Conservation (phyloP, 2,888 invertebrate species). For the Patella pellucida region DNA sequence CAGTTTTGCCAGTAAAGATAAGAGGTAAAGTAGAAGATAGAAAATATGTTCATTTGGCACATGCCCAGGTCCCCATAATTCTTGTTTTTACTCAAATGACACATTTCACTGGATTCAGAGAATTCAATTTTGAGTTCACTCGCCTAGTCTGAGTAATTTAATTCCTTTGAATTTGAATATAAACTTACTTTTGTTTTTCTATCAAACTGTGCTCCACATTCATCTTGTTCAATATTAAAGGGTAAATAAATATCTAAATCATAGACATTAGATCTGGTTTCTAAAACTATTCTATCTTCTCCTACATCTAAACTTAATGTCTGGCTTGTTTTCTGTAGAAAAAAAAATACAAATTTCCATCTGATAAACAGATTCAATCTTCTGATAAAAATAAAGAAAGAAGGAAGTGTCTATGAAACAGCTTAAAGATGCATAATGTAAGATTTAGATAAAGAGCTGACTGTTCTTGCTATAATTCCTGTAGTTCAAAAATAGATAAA, state of each 20-base stretch:
- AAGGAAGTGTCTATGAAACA: too few relatives aligned
- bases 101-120: not conserved
- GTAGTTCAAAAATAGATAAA: too few relatives aligned
- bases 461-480: too few relatives aligned
- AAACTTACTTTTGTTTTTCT: conserved; percentile 60
- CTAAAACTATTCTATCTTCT: conserved; percentile 68
- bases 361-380: too few relatives aligned
- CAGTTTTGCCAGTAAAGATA: too few relatives aligned
- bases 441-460: too few relatives aligned
- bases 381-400: too few relatives aligned
- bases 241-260: conserved; percentile 70
- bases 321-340: conserved; percentile 62
- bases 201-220: conserved; percentile 70
- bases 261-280: conserved; percentile 67
- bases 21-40: too few relatives aligned
- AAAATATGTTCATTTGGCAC: too few relatives aligned
- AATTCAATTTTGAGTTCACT: not conserved
- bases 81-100: too few relatives aligned
- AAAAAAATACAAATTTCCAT: conserved; percentile 1
- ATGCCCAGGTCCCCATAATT: too few relatives aligned
- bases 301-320: conserved; percentile 69
- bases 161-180: not conserved
- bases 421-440: too few relatives aligned
- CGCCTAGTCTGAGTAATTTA: not conserved
- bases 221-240: conserved; percentile 63